These are phyloP conservation scores for Ctenopoma kingsleyae DNA, from an alignment of 2,797 vertebrate genomes.

Conservation along the genomic window DNA sequence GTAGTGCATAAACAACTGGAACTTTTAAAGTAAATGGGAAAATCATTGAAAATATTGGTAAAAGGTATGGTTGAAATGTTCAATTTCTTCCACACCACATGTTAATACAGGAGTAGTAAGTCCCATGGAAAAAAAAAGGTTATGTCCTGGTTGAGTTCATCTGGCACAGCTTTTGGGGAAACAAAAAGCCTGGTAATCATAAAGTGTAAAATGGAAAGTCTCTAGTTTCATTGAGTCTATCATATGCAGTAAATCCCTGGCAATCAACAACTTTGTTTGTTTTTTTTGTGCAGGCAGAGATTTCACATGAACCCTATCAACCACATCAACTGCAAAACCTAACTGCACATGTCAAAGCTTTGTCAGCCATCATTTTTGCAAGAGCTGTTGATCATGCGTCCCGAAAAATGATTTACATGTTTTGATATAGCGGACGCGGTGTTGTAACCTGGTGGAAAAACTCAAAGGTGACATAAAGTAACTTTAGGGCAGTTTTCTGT, in stretches of 20 bases:
- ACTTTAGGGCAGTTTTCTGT: neutral
- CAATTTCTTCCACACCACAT: too few species aligned
- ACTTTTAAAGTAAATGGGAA: too few species aligned
- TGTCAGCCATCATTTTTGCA: constrained; percentile 27
- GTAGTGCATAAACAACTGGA: too few species aligned
- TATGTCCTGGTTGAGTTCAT: too few species aligned
- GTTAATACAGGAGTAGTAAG: too few species aligned
- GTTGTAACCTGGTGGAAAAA: neutral
- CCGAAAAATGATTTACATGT: constrained; percentile 29
- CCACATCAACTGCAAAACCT: constrained; percentile 21
- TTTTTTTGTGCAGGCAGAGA: constrained; percentile 7
- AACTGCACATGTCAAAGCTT: constrained; percentile 20
- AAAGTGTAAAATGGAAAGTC: constrained; percentile 8
- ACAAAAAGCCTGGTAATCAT: neutral
- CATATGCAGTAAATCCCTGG: neutral
- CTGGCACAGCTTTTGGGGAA: neutral
- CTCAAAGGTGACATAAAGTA: neutral
- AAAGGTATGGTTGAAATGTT: too few species aligned
- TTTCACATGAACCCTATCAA: constrained; percentile 34
- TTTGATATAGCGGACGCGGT: neutral
- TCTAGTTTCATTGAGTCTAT: neutral
- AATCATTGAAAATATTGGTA: too few species aligned
- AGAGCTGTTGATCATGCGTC: constrained; percentile 4
- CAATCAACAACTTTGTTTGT: neutral
- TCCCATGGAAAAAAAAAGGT: too few species aligned